A percentile compares a stretch with the other conserved stretches of the same genome.
Evolutionary conservation across 37 sponge, comb jelly and placozoan genomes (phyloP).

Genomic region (Ephydatia muelleri): DNA sequence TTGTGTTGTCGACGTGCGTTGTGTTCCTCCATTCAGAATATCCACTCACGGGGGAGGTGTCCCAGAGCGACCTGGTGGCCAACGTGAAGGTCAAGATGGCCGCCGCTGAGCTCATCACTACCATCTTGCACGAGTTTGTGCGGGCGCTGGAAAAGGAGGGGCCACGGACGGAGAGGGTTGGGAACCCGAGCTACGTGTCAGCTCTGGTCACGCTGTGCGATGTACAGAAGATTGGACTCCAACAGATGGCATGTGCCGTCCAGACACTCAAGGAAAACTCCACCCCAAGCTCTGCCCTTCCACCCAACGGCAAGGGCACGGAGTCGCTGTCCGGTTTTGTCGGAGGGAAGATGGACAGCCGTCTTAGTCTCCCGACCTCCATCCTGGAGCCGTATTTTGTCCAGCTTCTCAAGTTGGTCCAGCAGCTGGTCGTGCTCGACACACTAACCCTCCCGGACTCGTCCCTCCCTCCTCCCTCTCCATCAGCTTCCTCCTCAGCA

Average conservation of each 20-base stretch:
- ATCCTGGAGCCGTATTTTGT: background rate
- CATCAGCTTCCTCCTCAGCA: background rate
- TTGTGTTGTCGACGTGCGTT: constrained; percentile 20
- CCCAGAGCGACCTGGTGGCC: constrained; percentile 5
- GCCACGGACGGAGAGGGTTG: constrained; percentile 1
- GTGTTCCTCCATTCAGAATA: constrained; percentile 38
- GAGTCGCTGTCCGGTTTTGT: too few relatives aligned
- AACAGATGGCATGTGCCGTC: constrained; percentile 5
- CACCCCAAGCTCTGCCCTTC: too few relatives aligned
- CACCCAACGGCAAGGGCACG: too few relatives aligned
- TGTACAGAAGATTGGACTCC: constrained; percentile 40
- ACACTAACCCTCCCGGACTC: constrained; percentile 18
- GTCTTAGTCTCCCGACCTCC: background rate
- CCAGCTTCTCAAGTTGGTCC: constrained; percentile 24
- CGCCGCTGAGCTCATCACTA: constrained; percentile 3
- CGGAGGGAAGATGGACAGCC: too few relatives aligned
- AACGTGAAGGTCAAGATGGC: constrained; percentile 29
- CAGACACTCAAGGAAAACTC: background rate
- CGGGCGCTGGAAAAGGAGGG: background rate
- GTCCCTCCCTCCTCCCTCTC: constrained; percentile 4
- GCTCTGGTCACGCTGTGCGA: constrained; percentile 67
- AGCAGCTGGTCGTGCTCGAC: constrained; percentile 32
- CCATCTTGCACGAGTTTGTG: constrained; percentile 20
- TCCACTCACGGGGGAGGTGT: constrained; percentile 23
- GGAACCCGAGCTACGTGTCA: constrained; percentile 36